Evolutionary conservation across 92 coral and sea anemone genomes (phyloP).

Genomic region (Desmophyllum pertusum): DNA sequence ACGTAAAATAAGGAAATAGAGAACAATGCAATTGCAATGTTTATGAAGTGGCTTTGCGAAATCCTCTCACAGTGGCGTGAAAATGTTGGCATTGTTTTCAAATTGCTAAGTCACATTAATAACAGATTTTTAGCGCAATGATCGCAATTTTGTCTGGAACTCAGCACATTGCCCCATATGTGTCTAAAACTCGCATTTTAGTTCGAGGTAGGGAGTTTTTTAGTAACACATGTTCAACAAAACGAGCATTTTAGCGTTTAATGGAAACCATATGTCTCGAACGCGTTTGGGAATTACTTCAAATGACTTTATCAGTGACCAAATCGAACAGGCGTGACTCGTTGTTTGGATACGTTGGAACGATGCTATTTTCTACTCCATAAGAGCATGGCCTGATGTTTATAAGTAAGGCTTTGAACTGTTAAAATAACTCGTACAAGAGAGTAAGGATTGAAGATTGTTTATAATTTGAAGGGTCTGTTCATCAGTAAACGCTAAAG

Average conservation of each 20-base stretch:
- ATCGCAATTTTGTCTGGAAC: conserved; percentile 1
- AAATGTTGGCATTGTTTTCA: conserved; percentile 22
- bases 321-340: conserved; percentile 8
- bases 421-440: conserved; percentile 8
- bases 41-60: conserved; percentile 21
- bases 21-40: conserved; percentile 8
- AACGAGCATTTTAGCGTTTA: conserved; percentile 48
- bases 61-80: conserved; percentile 10
- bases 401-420: conserved; percentile 2
- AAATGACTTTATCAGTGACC: conserved; percentile 16
- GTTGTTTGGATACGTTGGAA: background rate
- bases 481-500: conserved; percentile 21
- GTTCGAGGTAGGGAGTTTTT: conserved; percentile 69
- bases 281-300: conserved; percentile 4
- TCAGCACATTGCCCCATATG: conserved; percentile 32
- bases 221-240: conserved; percentile 56
- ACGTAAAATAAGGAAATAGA: conserved; percentile 8
- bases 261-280: conserved; percentile 57
- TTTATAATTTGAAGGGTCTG: conserved; percentile 21
- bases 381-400: background rate
- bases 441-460: conserved; percentile 7
- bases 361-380: conserved; percentile 11
- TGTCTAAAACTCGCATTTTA: conserved; percentile 37
- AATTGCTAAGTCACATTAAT: conserved; percentile 1
- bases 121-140: conserved; percentile 24